Evolutionary conservation across 2,113 vertebrate species (phyloP).

Genomic region (Neolamprologus toae): DNA sequence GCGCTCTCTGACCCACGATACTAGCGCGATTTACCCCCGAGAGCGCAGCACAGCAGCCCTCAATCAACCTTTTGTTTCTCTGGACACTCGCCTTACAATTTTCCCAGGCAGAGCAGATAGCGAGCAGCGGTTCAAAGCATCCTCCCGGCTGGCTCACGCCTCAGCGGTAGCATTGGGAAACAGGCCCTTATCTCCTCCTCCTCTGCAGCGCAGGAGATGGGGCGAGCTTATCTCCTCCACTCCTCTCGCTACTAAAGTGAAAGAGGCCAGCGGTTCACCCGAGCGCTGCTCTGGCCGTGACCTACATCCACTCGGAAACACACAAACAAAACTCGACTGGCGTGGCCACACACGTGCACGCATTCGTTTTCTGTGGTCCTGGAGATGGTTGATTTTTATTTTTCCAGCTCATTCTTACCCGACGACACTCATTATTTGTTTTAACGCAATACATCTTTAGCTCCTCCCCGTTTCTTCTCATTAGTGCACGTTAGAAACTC

Average conservation of each 20-base stretch:
- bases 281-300: conserved; percentile 59
- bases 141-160: conserved; percentile 54
- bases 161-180: conserved; percentile 62
- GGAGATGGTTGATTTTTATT: neutral
- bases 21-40: conserved; percentile 47
- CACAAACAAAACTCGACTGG: conserved; percentile 9
- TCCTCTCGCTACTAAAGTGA: conserved; percentile 54
- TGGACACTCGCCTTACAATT: conserved; percentile 56
- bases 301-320: conserved; percentile 41
- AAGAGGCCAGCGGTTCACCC: conserved; percentile 45
- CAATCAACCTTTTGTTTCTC: conserved; percentile 65
- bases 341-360: conserved; percentile 15
- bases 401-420: neutral
- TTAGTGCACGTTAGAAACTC: neutral
- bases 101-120: conserved; percentile 67
- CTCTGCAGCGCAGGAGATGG: conserved; percentile 36
- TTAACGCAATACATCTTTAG: neutral
- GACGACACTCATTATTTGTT: neutral
- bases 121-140: conserved; percentile 58
- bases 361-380: neutral
- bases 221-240: conserved; percentile 60
- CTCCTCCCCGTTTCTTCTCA: fast-evolving
- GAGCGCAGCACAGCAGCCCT: conserved; percentile 42
- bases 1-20: conserved; percentile 60
- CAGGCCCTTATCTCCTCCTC: conserved; percentile 55